These are phyloP conservation scores for Phasianus colchicus DNA, from an alignment of 2,113 vertebrate genomes.

Conservation along the genomic window DNA sequence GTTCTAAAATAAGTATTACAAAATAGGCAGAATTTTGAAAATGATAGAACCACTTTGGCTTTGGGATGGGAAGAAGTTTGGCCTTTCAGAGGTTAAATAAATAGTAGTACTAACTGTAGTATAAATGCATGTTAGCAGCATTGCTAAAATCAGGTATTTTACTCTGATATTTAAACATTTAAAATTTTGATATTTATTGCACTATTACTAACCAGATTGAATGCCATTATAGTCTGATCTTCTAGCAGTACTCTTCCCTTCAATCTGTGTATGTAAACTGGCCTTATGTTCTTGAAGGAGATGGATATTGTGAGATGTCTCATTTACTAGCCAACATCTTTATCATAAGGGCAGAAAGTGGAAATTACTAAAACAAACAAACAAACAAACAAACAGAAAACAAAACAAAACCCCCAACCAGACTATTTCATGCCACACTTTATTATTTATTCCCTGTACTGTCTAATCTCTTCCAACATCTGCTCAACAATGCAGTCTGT, in stretches of 20 bases:
- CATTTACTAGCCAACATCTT: neutral
- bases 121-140: neutral
- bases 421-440: neutral
- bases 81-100: neutral
- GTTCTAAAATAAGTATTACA: constrained; percentile 3
- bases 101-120: neutral
- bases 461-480: neutral
- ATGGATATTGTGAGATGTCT: neutral
- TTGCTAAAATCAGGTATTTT: neutral
- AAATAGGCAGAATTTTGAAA: neutral
- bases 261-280: neutral
- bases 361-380: neutral
- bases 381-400: neutral
- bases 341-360: neutral
- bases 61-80: neutral
- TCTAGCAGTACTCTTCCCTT: neutral
- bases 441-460: neutral
- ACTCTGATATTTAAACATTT: neutral
- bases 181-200: neutral
- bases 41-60: neutral
- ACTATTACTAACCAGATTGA: neutral
- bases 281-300: neutral
- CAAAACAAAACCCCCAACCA: too few species aligned
- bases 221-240: neutral
- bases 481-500: neutral